These are phyloP conservation scores for Cerceris ruficornis DNA, from an alignment of 2,888 invertebrate genomes.

Conservation along the genomic window DNA sequence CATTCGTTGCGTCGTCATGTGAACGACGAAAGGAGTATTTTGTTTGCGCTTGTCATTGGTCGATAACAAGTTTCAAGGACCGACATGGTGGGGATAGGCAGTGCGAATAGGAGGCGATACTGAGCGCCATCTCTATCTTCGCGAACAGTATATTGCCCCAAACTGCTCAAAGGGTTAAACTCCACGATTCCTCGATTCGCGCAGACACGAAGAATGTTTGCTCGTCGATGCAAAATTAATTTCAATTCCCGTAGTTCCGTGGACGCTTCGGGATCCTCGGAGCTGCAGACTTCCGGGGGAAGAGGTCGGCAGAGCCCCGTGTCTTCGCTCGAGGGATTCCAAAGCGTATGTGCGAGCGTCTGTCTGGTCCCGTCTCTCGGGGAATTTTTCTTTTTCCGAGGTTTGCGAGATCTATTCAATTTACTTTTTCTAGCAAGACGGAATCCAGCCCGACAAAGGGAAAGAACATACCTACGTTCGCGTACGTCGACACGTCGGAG, in stretches of 20 bases:
- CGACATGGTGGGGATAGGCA: no score
- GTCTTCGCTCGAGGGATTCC: background rate
- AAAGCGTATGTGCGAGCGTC: slow-evolving; percentile 27
- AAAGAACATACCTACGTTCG: slow-evolving; percentile 52
- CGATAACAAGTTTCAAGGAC: no score
- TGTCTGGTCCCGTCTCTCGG: slow-evolving; percentile 9
- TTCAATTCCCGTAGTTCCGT: background rate
- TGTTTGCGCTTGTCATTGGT: no score
- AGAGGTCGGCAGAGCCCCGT: background rate
- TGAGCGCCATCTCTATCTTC: no score
- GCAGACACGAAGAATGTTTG: no score
- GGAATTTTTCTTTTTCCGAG: slow-evolving; percentile 36
- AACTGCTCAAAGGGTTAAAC: no score
- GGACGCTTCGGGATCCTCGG: background rate
- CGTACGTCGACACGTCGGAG: slow-evolving; percentile 13
- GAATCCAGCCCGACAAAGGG: slow-evolving; percentile 63
- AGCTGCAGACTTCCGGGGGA: background rate
- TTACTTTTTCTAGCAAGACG: slow-evolving; percentile 55
- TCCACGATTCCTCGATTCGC: no score
- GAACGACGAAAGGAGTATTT: no score
- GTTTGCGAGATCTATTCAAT: slow-evolving; percentile 66
- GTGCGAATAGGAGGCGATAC: no score
- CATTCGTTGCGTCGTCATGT: no score
- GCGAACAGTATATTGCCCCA: no score
- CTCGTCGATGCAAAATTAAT: no score